A percentile compares a stretch with the other conserved stretches of the same genome.
These are phyloP conservation scores for Chaetodon trifascialis DNA, from an alignment of 2,113 vertebrate genomes.

Conservation along the genomic window DNA sequence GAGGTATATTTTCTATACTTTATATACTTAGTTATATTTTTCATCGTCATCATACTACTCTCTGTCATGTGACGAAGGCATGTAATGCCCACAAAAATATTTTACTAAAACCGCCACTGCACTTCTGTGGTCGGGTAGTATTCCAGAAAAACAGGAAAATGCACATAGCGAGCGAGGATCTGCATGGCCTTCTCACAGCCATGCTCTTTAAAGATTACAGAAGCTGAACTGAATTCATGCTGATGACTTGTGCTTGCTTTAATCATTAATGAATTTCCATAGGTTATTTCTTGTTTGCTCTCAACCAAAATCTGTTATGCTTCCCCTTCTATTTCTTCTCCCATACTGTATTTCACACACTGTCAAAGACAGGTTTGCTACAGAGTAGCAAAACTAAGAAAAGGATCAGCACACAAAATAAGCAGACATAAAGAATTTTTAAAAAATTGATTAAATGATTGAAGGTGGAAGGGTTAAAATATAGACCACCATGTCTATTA, in stretches of 20 bases:
- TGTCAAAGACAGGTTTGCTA: neutral
- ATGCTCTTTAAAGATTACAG: neutral
- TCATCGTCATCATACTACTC: neutral
- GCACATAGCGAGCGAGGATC: neutral
- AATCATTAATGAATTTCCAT: neutral
- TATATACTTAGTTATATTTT: too few relatives aligned
- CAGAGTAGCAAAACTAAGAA: neutral
- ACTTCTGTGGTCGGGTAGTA: neutral
- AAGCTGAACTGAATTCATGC: neutral
- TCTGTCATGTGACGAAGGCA: neutral
- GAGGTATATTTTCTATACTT: too few relatives aligned
- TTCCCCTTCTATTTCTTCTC: neutral
- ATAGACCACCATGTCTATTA: neutral
- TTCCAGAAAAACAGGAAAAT: neutral
- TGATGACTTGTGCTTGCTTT: neutral
- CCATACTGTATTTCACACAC: constrained; percentile 12
- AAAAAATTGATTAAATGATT: constrained; percentile 12
- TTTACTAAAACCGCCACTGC: neutral
- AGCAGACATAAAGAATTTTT: constrained; percentile 9
- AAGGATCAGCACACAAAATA: neutral
- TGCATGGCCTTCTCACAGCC: neutral
- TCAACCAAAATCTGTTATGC: neutral
- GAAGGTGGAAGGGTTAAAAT: constrained; percentile 46
- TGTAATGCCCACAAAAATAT: neutral
- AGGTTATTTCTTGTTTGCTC: neutral